Conservation (phyloP, 2,797 vertebrate species). For the Apogon talboti region DNA sequence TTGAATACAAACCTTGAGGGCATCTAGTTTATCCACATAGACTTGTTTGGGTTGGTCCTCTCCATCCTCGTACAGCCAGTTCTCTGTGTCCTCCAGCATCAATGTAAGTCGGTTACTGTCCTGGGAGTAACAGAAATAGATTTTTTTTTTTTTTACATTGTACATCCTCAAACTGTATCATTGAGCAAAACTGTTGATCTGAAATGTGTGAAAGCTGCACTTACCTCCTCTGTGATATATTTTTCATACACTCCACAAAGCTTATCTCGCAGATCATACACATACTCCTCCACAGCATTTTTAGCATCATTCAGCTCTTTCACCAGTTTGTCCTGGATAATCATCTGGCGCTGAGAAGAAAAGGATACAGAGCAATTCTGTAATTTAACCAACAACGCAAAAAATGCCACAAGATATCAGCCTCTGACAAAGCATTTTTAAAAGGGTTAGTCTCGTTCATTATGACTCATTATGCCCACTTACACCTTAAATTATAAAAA, state of each 20-base stretch:
- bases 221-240: conserved; percentile 90
- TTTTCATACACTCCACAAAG: conserved; percentile 90
- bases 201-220: conserved; percentile 36
- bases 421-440: no score
- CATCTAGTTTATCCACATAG: conserved; percentile 92
- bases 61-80: conserved; percentile 96
- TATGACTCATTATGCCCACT: background rate
- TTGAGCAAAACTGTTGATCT: background rate
- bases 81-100: conserved; percentile 93
- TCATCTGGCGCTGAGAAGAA: conserved; percentile 89
- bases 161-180: background rate
- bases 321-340: conserved; percentile 94
- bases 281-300: conserved; percentile 95
- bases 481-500: background rate
- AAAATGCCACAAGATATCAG: background rate
- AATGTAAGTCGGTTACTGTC: conserved; percentile 88
- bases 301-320: conserved; percentile 95
- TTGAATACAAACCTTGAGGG: conserved; percentile 84
- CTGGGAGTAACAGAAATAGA: conserved; percentile 66
- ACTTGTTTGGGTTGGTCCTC: conserved; percentile 94
- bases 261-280: conserved; percentile 93
- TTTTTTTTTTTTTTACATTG: background rate
- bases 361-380: conserved; percentile 5
- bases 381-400: background rate
- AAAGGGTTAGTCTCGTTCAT: background rate